Evolutionary conservation across 92 coral and sea anemone genomes (phyloP), one percentile per base, ranked within the genome.

Genomic region (Montipora capitata): DNA sequence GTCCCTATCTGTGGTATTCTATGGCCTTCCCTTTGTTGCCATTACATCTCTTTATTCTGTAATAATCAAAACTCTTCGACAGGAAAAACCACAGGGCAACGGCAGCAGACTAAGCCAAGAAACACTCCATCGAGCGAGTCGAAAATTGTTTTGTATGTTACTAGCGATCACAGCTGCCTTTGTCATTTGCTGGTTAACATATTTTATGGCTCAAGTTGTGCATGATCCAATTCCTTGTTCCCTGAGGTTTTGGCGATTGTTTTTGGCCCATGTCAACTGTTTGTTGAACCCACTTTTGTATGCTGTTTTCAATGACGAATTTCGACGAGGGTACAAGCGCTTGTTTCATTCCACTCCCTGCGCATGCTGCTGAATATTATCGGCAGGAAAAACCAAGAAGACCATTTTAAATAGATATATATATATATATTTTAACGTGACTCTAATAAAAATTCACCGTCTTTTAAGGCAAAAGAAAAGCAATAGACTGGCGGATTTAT

Each of bases 261-360:
- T 87, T 17, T 84, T 91, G 40, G 94, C 94, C 2, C 94, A 91
- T 68, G 57, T 88, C 63, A 91, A 91, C 72, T 86, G 94, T 41
- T 91, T 91, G 4, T 39, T 91, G 2, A 91, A 91, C 62, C 94
- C 94, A 0, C 73, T 82, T 14, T 14, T 91, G 20, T 87, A 79
- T 10, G 91, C 84, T 10, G 83, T 76, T 27, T 87, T 91, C 56
- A 74, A 91, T 69, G 16, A 42, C 16, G 63, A 64, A 41, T 91
- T 79, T 77, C 90, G 94, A 65, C 76, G 54, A n/a, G 88, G 89
- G 13, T 92, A 80, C 40, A 91, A 27, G 27, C 68, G 67, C 1
- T 59, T 73, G 71, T 12, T 82, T 13, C 16, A 12, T 14, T 70
- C 39, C 10, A n/a, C 4, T 82, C 41, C 56, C 17, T 40, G 76